These are phyloP conservation scores for Amphipyra berbera DNA, from an alignment of 2,888 invertebrate species.

Conservation along the genomic window DNA sequence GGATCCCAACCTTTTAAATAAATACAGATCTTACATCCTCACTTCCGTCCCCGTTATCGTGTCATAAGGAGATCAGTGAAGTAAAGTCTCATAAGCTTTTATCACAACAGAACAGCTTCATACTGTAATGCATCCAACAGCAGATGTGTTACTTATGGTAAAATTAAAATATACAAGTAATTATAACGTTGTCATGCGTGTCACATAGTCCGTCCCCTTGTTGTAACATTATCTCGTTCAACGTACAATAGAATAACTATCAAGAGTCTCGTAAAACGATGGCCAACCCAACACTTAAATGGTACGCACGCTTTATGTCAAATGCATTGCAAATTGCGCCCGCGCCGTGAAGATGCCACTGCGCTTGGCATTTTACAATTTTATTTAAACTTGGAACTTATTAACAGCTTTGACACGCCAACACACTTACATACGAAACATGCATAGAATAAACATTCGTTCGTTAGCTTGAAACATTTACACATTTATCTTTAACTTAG, in stretches of 20 bases:
- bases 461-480: constrained; percentile 43
- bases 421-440: constrained; percentile 51
- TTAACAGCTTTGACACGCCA: constrained; percentile 57
- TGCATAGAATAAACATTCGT: constrained; percentile 37
- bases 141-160: no score
- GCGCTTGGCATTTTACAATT: constrained; percentile 68
- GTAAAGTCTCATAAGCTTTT: no score
- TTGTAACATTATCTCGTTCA: constrained; percentile 75
- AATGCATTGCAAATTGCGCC: constrained; percentile 70
- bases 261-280: constrained; percentile 77
- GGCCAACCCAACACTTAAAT: constrained; percentile 74
- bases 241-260: constrained; percentile 81
- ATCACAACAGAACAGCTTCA: no score
- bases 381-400: constrained; percentile 62
- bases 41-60: no score
- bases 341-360: constrained; percentile 62
- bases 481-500: constrained; percentile 27
- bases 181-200: constrained; percentile 14
- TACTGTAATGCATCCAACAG: no score
- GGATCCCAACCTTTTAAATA: no score
- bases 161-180: no score
- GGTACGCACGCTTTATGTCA: constrained; percentile 78
- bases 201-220: constrained; percentile 64
- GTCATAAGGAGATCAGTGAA: no score
- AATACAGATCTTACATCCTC: no score